phyloP scores from a whole-genome alignment of 2,797 vertebrate species.

The Momotus momota region DNA sequence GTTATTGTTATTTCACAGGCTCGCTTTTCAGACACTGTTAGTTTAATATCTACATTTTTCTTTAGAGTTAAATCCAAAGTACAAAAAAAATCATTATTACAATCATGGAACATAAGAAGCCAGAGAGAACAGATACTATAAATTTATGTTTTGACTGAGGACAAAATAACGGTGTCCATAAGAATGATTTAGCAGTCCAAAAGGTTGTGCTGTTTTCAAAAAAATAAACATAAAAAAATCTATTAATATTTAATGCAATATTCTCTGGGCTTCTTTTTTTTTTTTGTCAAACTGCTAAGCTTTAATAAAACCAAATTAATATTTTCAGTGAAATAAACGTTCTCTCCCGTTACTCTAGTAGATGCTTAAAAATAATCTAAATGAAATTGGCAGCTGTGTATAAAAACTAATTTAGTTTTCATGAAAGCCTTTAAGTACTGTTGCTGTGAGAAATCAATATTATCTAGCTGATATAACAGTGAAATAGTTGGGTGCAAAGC shows the following conservation, averaged over 20 bases:
- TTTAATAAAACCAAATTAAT: slow-evolving; percentile 30
- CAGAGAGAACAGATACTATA: not conserved
- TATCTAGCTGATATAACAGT: not conserved
- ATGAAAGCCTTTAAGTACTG: slow-evolving; percentile 21
- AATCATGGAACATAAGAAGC: not conserved
- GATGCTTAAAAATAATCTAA: not conserved
- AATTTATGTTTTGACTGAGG: not conserved
- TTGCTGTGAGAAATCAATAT: slow-evolving; percentile 15
- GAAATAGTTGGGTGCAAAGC: slow-evolving; percentile 7
- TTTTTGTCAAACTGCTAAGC: not conserved
- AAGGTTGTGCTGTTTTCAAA: not conserved
- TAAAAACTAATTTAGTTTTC: slow-evolving; percentile 27
- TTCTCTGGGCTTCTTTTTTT: not conserved
- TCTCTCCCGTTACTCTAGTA: not conserved
- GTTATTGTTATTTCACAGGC: not conserved
- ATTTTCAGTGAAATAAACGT: slow-evolving; percentile 27
- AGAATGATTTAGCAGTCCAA: not conserved
- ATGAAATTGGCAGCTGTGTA: not conserved
- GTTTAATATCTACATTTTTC: not conserved
- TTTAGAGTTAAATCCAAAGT: not conserved
- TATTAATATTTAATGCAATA: not conserved
- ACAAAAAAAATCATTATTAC: not conserved
- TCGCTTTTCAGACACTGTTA: not conserved
- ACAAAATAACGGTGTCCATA: not conserved
- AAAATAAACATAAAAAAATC: not conserved